Percentiles rank a stretch among this genome's conserved stretches.
These are phyloP conservation scores for Trilocha varians DNA, from an alignment of 2,888 invertebrate species.

Conservation along the genomic window DNA sequence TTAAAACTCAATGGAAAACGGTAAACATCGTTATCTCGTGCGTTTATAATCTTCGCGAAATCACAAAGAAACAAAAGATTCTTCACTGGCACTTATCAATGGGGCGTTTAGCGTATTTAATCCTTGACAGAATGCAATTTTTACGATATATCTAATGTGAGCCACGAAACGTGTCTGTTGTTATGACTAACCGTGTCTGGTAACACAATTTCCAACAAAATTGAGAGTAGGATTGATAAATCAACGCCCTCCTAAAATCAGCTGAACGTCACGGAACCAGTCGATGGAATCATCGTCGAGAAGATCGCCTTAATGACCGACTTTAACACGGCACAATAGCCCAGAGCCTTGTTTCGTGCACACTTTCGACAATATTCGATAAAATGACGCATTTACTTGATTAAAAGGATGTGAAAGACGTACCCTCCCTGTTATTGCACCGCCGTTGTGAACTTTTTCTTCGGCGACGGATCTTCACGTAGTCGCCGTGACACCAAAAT, in stretches of 20 bases:
- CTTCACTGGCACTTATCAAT: slow-evolving; percentile 46
- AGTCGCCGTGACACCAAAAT: slow-evolving; percentile 62
- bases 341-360: slow-evolving; percentile 29
- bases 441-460: slow-evolving; percentile 59
- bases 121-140: slow-evolving; percentile 29
- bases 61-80: slow-evolving; percentile 61
- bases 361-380: slow-evolving; percentile 52
- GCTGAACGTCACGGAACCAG: slow-evolving; percentile 52
- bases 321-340: slow-evolving; percentile 16
- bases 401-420: slow-evolving; percentile 66
- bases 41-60: slow-evolving; percentile 40
- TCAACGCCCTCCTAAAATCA: slow-evolving; percentile 64
- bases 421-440: slow-evolving; percentile 71
- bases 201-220: slow-evolving; percentile 48
- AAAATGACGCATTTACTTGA: slow-evolving; percentile 73
- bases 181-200: slow-evolving; percentile 65
- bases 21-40: slow-evolving; percentile 59
- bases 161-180: slow-evolving; percentile 48
- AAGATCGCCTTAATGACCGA: slow-evolving; percentile 11
- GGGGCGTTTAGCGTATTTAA: slow-evolving; percentile 38
- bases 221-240: slow-evolving; percentile 36
- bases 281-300: slow-evolving; percentile 19
- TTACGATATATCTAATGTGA: slow-evolving; percentile 35
- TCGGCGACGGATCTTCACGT: slow-evolving; percentile 65
- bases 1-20: slow-evolving; percentile 32